Evolutionary conservation across 2,113 vertebrate genomes (phyloP).

Genomic region (Python bivittatus): DNA sequence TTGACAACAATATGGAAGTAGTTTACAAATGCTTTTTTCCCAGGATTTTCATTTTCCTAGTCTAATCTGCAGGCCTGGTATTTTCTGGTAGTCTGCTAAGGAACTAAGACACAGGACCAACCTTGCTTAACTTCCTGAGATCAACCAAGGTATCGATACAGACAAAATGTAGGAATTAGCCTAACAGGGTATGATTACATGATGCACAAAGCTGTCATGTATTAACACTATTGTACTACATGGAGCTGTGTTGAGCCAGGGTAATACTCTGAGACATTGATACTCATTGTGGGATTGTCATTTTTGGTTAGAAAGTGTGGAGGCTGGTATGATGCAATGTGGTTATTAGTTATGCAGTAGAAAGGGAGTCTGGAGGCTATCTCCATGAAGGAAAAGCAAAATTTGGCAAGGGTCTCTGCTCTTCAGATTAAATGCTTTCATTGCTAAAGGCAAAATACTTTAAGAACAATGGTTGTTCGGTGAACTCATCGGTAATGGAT

Average conservation of each 20-base stretch:
- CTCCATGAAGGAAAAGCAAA: conserved; percentile 26
- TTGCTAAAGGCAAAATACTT: neutral
- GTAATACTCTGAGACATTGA: neutral
- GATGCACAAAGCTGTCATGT: conserved; percentile 38
- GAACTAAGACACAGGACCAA: neutral
- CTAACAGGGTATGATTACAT: neutral
- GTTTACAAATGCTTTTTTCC: neutral
- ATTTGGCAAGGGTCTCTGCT: conserved; percentile 27
- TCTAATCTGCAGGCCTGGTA: neutral
- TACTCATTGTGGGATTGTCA: neutral
- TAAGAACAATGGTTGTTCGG: conserved; percentile 16
- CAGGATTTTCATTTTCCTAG: neutral
- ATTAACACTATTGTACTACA: conserved; percentile 40
- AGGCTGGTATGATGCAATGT: neutral
- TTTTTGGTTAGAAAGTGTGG: conserved; percentile 17
- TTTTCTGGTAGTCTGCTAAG: neutral
- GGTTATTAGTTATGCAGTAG: neutral
- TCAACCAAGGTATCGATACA: conserved; percentile 25
- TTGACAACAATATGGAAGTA: neutral
- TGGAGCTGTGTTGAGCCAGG: neutral
- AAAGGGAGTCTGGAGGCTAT: conserved; percentile 36
- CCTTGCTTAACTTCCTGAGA: neutral
- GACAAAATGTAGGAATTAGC: conserved; percentile 35
- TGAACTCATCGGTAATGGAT: conserved; percentile 34
- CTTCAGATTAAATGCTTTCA: conserved; percentile 7